Conservation (phyloP, 2,888 invertebrate species). For the Cataglyphis rosenhaueri region DNA sequence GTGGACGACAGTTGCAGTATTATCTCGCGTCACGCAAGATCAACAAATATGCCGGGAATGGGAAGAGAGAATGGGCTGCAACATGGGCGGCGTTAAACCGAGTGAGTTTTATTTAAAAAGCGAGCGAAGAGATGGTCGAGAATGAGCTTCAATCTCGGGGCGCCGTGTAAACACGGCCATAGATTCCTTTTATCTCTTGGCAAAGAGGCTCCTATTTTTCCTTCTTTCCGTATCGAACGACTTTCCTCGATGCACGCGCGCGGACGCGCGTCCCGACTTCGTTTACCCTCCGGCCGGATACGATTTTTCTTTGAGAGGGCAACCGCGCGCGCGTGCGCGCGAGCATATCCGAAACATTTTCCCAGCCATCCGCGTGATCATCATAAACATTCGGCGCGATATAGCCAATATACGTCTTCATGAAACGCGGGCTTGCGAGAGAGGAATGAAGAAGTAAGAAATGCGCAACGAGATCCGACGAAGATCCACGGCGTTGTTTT, state of each 20-base stretch:
- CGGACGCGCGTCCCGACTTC: slow-evolving; percentile 38
- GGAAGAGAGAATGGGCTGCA: slow-evolving; percentile 3
- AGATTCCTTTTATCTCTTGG: slow-evolving; percentile 75
- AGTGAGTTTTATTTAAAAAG: slow-evolving; percentile 66
- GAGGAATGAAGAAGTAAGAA: not conserved
- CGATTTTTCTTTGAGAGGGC: slow-evolving; percentile 55
- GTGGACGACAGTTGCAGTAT: slow-evolving; percentile 27
- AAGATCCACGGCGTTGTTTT: not conserved
- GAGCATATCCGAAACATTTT: slow-evolving; percentile 61
- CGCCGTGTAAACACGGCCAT: slow-evolving; percentile 74
- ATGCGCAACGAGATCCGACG: slow-evolving; percentile 1
- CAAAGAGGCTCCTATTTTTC: slow-evolving; percentile 61
- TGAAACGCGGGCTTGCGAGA: slow-evolving; percentile 1
- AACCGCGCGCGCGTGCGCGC: slow-evolving; percentile 4
- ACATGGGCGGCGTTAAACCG: slow-evolving; percentile 48
- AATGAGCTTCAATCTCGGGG: slow-evolving; percentile 69
- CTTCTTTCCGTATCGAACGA: slow-evolving; percentile 58
- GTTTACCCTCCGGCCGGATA: slow-evolving; percentile 50
- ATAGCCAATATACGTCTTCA: slow-evolving; percentile 35
- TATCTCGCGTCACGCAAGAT: slow-evolving; percentile 51
- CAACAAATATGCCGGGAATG: slow-evolving; percentile 47
- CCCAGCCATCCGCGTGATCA: slow-evolving; percentile 44
- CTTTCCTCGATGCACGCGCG: slow-evolving; percentile 45
- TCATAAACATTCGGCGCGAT: slow-evolving; percentile 46
- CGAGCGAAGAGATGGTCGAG: slow-evolving; percentile 45